These are phyloP conservation scores for Morone chrysops DNA, from an alignment of 2,113 vertebrate genomes.

Conservation along the genomic window DNA sequence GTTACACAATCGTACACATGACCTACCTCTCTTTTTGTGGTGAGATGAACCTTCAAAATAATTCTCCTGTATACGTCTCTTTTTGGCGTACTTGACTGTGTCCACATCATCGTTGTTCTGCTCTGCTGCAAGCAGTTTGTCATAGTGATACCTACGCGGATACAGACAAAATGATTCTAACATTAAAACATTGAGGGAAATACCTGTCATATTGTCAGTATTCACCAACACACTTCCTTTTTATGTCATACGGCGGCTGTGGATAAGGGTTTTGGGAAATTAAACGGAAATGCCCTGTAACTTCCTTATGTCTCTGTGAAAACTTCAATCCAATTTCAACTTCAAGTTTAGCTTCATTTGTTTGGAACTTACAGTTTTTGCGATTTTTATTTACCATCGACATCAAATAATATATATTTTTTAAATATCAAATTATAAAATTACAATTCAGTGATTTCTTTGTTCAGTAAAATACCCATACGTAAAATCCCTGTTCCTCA, in stretches of 20 bases:
- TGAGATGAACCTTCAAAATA: conserved; percentile 27
- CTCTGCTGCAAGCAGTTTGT: conserved; percentile 48
- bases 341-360: neutral
- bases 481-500: neutral
- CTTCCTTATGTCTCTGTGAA: neutral
- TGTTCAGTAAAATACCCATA: neutral
- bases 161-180: neutral
- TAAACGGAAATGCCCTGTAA: neutral
- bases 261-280: neutral
- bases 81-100: conserved; percentile 76
- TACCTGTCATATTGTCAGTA: neutral
- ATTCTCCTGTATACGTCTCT: conserved; percentile 73
- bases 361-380: neutral
- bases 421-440: neutral
- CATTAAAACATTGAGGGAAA: neutral
- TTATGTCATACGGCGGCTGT: neutral
- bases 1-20: neutral
- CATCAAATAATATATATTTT: neutral
- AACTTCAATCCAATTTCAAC: neutral
- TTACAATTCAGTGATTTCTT: neutral
- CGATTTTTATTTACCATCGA: neutral
- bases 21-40: conserved; percentile 68
- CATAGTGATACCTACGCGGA: conserved; percentile 76
- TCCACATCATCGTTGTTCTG: conserved; percentile 76
- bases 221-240: neutral